These are phyloP conservation scores for Mixornis gularis DNA, from an alignment of 2,113 vertebrate species.

Conservation along the genomic window DNA sequence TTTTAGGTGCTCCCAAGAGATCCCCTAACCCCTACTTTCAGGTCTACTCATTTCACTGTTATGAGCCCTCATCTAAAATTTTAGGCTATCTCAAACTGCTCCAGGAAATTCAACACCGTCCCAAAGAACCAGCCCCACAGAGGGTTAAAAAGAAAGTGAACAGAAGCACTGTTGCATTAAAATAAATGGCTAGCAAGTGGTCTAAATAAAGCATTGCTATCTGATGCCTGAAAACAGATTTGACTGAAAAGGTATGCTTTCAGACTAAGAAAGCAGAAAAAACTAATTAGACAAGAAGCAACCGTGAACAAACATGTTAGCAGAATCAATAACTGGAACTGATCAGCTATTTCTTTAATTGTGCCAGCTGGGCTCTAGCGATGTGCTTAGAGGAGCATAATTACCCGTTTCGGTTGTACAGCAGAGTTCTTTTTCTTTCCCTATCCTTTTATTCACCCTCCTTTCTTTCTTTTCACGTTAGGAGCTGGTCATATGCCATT, in stretches of 20 bases:
- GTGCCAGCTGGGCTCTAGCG: conserved; percentile 70
- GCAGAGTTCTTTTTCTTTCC: conserved; percentile 51
- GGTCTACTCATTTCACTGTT: not conserved
- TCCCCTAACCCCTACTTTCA: not conserved
- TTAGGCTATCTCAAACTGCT: not conserved
- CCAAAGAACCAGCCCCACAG: conserved; percentile 12
- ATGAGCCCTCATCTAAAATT: not conserved
- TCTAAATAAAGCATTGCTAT: conserved; percentile 56
- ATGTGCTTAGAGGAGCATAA: conserved; percentile 72
- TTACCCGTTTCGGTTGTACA: conserved; percentile 55
- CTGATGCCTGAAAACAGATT: conserved; percentile 70
- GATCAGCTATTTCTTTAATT: conserved; percentile 83
- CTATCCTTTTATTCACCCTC: conserved; percentile 26
- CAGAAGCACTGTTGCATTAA: conserved; percentile 41
- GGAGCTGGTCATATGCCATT: conserved; percentile 55
- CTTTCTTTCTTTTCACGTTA: conserved; percentile 40
- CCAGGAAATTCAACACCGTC: conserved; percentile 40
- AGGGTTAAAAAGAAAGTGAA: conserved; percentile 49
- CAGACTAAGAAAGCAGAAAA: conserved; percentile 76
- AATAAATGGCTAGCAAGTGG: conserved; percentile 47
- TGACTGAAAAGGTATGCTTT: conserved; percentile 75
- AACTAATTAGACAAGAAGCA: conserved; percentile 81
- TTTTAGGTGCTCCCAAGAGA: not conserved
- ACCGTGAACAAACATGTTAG: conserved; percentile 81
- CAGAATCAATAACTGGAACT: conserved; percentile 82